phyloP scores from a whole-genome alignment of 1,140 invertebrate species.

The Fopius arisanus region DNA sequence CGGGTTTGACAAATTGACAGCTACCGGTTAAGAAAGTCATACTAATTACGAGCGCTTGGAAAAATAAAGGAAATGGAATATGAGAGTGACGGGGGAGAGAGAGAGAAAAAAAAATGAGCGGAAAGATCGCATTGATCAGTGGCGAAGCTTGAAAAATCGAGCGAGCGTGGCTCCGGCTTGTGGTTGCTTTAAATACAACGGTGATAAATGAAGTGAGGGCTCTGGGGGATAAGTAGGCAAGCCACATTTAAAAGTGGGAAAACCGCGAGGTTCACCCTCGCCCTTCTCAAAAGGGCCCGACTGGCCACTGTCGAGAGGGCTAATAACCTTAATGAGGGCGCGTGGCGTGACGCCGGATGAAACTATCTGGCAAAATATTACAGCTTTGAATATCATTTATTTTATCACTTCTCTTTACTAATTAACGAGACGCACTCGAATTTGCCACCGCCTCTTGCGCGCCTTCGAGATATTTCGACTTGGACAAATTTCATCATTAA shows the following conservation, averaged over 20 bases:
- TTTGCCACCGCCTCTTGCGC: no score
- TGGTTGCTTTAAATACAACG: neutral
- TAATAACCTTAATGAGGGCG: constrained; percentile 48
- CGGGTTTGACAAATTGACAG: neutral
- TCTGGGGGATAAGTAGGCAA: neutral
- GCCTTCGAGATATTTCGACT: no score
- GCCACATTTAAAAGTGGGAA: neutral
- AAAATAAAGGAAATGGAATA: neutral
- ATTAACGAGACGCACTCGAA: no score
- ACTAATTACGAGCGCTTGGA: neutral
- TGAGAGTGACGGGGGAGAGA: neutral
- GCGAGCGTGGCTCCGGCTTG: neutral
- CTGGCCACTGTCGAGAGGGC: constrained; percentile 7
- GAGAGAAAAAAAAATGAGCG: neutral
- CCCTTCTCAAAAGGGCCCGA: neutral
- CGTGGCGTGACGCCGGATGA: constrained; percentile 40
- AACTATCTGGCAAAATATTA: neutral
- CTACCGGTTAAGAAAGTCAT: constrained; percentile 8
- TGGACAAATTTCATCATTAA: no score
- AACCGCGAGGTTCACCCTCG: neutral
- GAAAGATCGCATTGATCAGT: constrained; percentile 4
- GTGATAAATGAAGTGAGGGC: neutral
- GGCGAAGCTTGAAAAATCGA: neutral
- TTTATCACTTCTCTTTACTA: neutral
- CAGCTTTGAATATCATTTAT: neutral